Base-by-base conservation (phyloP, 1,140 invertebrate species). In the Paraescarpia echinospica region DNA sequence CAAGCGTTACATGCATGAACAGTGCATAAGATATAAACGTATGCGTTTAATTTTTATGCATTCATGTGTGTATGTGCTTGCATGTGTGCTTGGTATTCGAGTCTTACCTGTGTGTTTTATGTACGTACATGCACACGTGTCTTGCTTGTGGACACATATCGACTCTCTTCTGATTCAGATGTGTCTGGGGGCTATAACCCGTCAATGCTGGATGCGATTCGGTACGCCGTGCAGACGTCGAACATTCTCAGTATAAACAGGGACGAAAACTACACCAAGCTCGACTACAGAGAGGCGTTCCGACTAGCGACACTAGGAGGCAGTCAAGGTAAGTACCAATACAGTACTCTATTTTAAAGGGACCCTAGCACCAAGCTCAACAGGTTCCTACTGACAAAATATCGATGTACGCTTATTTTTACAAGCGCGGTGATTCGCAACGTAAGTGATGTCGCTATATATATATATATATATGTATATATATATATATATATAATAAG, bases 251-350 rank as follows among this genome's bases (percentile, higher is more conserved):
- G 31, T 51, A 92, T 31, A 92, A 35, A 88, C 31, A n/a, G 35
- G 48, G 89, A 96, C 94, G 92, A 96, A 93, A 51, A 95, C 93
- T 97, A 97, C 94, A 94, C 96, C 91, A 96, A 97, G 9, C 94
- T 99, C 1, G 97, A 97, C 93, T 98, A 97, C 95, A 97, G 97
- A 93, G 98, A 98, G 94, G 98, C 97, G 0, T 98, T 99, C 94
- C 97, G 97, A 95, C 96, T 99, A 91, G 98, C 98, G 33, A 99
- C 98, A 14, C 95, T 98, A 77, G 98, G 98, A 35, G 98, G 98
- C 22, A 98, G 98, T 93, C 97, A 97, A 97, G 97, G 97, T 98
- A 96, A 95, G 92, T 93, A 51, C 48, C 48, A 27, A 77, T 77
- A 27, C 0, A 77, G 22, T 51, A 51, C 18, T 51, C n/a, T n/a